Percentiles rank a stretch among this genome's conserved stretches.
These are phyloP conservation scores for Atrina japonica DNA, from an alignment of 2,888 invertebrate genomes.

Conservation along the genomic window DNA sequence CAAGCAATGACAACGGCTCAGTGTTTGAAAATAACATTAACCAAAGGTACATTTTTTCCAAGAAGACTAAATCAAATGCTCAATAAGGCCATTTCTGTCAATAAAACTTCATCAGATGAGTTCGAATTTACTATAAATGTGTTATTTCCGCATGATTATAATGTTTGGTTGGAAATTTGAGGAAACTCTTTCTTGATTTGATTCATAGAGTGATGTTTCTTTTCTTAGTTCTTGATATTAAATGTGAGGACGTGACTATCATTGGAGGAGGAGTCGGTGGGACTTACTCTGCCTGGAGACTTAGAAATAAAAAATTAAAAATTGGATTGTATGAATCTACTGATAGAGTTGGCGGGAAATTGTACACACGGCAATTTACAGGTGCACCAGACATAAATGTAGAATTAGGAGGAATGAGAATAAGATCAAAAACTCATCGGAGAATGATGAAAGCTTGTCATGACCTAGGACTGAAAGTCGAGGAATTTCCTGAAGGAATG, in stretches of 20 bases:
- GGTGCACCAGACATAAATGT: conserved; percentile 46
- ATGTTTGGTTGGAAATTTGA: no score
- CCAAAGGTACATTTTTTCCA: no score
- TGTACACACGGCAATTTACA: conserved; percentile 39
- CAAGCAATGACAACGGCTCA: no score
- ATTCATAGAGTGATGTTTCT: no score
- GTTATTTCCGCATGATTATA: no score
- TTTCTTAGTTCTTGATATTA: no score
- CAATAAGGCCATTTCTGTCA: no score
- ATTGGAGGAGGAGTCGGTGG: conserved; percentile 49
- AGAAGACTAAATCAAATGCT: no score
- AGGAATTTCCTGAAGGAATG: conserved; percentile 26
- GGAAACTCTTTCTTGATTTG: no score
- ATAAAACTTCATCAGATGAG: no score
- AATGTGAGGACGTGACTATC: conserved; percentile 50
- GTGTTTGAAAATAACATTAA: no score
- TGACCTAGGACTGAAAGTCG: conserved; percentile 36
- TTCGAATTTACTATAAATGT: no score
- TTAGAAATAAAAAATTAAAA: conserved; percentile 26
- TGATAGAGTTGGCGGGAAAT: conserved; percentile 50
- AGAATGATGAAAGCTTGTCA: conserved; percentile 34
- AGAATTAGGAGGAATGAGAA: conserved; percentile 52
- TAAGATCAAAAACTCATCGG: conserved; percentile 17
- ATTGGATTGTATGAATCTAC: conserved; percentile 49
- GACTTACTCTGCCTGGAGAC: conserved; percentile 44